Conservation (phyloP, 1,140 invertebrate genomes). For the Drosophila bocqueti region DNA sequence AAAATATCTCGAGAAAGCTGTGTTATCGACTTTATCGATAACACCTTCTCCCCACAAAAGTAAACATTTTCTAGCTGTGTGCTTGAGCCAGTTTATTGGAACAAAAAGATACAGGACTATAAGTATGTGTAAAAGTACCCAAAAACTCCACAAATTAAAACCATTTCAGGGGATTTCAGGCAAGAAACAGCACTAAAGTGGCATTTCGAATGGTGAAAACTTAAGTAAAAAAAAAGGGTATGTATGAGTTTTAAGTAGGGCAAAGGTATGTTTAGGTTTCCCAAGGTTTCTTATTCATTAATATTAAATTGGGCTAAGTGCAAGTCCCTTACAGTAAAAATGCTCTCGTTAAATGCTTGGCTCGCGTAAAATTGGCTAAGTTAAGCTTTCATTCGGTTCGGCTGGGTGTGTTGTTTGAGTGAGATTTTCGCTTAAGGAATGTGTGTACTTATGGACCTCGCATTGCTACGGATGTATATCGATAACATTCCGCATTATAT, state of each 20-base stretch:
- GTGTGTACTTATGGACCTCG: conserved; percentile 18
- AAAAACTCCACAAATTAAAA: conserved; percentile 1
- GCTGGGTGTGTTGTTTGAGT: not conserved
- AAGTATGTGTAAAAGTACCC: not conserved
- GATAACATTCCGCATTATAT: too few species aligned
- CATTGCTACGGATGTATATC: not conserved
- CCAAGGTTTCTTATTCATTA: not conserved
- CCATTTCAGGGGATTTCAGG: not conserved
- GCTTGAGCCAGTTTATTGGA: conserved; percentile 20
- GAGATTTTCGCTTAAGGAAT: conserved; percentile 12
- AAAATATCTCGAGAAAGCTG: too few species aligned
- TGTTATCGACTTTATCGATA: too few species aligned
- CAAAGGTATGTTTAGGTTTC: not conserved
- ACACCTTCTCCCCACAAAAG: not conserved
- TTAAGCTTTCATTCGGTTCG: conserved; percentile 5
- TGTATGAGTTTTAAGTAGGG: too few species aligned
- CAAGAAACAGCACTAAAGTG: not conserved
- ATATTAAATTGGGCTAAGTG: conserved; percentile 1
- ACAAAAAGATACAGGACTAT: conserved; percentile 8
- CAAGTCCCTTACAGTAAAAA: conserved; percentile 22
- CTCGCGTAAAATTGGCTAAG: conserved; percentile 51
- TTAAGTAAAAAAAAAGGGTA: not conserved
- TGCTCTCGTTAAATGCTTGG: conserved; percentile 28
- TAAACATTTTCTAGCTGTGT: not conserved
- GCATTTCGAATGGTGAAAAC: not conserved